Conservation (phyloP, 2,888 invertebrate species). For the Schizotus pectinicornis region DNA sequence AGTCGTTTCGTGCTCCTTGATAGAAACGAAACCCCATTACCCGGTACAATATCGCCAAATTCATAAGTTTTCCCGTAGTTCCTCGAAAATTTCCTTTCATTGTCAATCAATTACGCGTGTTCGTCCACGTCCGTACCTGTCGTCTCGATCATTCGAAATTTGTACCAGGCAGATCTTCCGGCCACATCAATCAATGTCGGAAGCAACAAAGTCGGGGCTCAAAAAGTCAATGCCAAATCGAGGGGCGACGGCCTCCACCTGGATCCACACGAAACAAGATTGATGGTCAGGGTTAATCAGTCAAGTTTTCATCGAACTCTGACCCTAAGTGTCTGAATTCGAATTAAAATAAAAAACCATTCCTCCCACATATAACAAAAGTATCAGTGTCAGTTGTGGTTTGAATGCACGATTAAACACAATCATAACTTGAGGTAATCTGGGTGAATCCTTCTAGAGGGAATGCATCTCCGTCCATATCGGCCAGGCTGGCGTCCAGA, state of each 20-base stretch:
- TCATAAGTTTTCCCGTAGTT: neutral
- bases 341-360: too few relatives aligned
- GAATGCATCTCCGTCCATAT: constrained; percentile 88
- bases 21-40: too few relatives aligned
- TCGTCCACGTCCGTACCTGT: constrained; percentile 17
- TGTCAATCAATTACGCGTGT: constrained; percentile 14
- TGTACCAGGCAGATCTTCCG: constrained; percentile 19
- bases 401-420: too few relatives aligned
- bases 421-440: too few relatives aligned
- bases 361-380: too few relatives aligned
- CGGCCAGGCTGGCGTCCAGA: constrained; percentile 86
- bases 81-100: constrained; percentile 10
- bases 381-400: too few relatives aligned
- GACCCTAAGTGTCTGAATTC: too few relatives aligned
- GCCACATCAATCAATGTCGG: constrained; percentile 21
- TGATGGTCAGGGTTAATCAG: neutral
- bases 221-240: neutral
- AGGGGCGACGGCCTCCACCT: constrained; percentile 9
- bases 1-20: too few relatives aligned
- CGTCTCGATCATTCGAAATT: constrained; percentile 15
- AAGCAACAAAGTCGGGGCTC: constrained; percentile 5
- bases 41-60: neutral
- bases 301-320: neutral
- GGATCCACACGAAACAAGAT: constrained; percentile 28
- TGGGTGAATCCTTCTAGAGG: too few relatives aligned